Base-by-base conservation (phyloP, 1,140 invertebrate species). In the Drosophila sproati region DNA sequence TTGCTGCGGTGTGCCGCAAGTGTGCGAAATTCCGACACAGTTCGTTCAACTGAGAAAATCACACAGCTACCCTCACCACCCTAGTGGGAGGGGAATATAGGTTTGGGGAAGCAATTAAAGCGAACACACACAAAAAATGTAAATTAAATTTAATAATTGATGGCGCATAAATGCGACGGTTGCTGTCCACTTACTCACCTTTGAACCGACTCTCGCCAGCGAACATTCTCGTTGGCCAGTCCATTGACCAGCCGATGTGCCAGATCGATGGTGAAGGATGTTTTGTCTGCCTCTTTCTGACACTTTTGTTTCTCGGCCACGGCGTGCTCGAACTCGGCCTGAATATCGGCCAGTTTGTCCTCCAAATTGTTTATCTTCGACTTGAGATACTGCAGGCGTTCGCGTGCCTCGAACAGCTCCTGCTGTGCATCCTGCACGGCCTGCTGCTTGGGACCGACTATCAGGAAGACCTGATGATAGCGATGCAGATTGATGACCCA, bases 221-320 rank as follows among this genome's bases (percentile, higher is more conserved):
- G 94, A 52, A 98, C 94, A 93, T 98, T 99, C 93, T 99, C 98
- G 3, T 98, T 98, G 10, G 97, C 97, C 62, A 99, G 93, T 35
- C 98, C 98, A 88, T 97, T 97, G 0, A 99, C 97, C n/a, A 99
- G 94, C 89, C 98, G 94, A 92, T 99, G 98, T 10, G 98, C 98
- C 51, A 99, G 93, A 93, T 98, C 96, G 66, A 99, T 98, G 28
- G 97, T 98, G 56, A 94, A 93, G 5, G 96, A 95, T 2, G 97
- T 98, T 45, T 95, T 95, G 81, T 98, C 97, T 4, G 97, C 97
- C 93, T 98, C 96, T 4, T 95, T 94, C 93, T 98, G 96, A 93
- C 98, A 98, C 78, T 96, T 96, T 83, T 97, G 94, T 93, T 99
- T 99, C 82, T 97, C 98, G 59, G 94, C 95, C 6, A 96, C 95